phyloP scores from a whole-genome alignment of 2,888 invertebrate genomes.

The Acleris literana region DNA sequence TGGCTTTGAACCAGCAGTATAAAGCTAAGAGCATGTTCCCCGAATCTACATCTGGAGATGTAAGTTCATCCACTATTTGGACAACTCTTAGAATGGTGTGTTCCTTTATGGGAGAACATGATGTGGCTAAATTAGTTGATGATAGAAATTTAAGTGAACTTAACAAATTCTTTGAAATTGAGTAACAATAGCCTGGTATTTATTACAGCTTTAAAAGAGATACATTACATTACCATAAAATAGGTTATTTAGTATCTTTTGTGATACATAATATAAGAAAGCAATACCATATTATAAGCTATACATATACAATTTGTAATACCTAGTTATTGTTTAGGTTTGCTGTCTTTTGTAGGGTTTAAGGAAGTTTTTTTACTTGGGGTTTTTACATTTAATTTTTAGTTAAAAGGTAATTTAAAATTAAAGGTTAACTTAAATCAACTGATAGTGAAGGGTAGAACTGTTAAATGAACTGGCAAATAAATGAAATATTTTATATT shows the following conservation, averaged over 20 bases:
- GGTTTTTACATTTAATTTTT: neutral
- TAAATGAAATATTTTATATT: slow-evolving; percentile 31
- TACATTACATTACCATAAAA: slow-evolving; percentile 7
- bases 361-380: slow-evolving; percentile 1
- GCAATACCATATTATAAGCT: too few relatives aligned
- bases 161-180: slow-evolving; percentile 80
- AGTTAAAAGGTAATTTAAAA: too few relatives aligned
- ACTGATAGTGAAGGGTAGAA: neutral
- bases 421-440: too few relatives aligned
- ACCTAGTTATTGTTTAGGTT: slow-evolving; percentile 6
- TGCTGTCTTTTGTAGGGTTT: neutral
- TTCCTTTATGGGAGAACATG: slow-evolving; percentile 89
- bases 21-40: slow-evolving; percentile 73
- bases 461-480: slow-evolving; percentile 6
- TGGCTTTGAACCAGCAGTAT: slow-evolving; percentile 96
- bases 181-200: slow-evolving; percentile 42
- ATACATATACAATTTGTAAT: too few relatives aligned
- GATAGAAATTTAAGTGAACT: slow-evolving; percentile 84
- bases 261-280: too few relatives aligned
- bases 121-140: slow-evolving; percentile 85
- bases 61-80: slow-evolving; percentile 96
- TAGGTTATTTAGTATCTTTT: slow-evolving; percentile 4
- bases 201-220: neutral
- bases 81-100: slow-evolving; percentile 94
- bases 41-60: slow-evolving; percentile 70